Evolutionary conservation across 2,797 vertebrate species (phyloP).

Genomic region (Amblyraja radiata): DNA sequence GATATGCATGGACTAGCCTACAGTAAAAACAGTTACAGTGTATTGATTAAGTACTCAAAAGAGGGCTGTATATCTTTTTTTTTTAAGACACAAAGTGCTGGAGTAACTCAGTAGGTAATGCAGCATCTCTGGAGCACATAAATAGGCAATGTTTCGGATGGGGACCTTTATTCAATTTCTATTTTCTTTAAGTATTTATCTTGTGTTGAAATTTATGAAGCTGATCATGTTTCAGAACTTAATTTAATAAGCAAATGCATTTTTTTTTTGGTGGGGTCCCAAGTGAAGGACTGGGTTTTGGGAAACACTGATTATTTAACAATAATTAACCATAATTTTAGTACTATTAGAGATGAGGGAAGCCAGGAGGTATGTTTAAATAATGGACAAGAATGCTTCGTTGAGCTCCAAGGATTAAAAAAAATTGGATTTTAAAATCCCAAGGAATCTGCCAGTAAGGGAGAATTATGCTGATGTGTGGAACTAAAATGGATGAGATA

Average conservation of each 20-base stretch:
- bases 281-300: neutral
- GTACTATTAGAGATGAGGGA: neutral
- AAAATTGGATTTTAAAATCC: neutral
- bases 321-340: neutral
- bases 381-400: neutral
- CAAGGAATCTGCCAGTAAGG: neutral
- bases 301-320: neutral
- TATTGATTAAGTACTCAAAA: neutral
- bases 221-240: neutral
- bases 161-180: too few relatives aligned
- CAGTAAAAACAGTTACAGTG: neutral
- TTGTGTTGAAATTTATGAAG: neutral
- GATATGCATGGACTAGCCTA: neutral
- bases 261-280: neutral
- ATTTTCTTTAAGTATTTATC: neutral
- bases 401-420: too few relatives aligned
- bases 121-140: too few relatives aligned
- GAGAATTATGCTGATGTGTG: neutral
- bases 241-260: neutral
- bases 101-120: too few relatives aligned
- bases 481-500: neutral
- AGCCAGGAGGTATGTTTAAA: neutral
- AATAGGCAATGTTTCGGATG: too few relatives aligned
- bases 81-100: too few relatives aligned
- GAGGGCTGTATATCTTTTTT: too few relatives aligned